Evolutionary conservation across 2,888 invertebrate species (phyloP), one percentile per base, ranked within the genome.

Genomic region (Dynastes tityus): DNA sequence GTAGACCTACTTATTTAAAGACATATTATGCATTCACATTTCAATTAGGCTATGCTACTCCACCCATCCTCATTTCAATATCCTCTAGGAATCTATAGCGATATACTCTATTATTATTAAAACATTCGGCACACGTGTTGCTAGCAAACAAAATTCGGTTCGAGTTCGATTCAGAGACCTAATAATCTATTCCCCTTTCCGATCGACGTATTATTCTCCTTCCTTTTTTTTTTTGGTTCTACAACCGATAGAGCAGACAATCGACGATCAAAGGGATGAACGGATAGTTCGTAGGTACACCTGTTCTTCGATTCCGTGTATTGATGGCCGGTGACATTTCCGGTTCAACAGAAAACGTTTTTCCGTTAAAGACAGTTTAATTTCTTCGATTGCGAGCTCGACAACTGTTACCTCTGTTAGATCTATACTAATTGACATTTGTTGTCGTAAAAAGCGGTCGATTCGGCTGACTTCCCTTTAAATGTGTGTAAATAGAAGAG

Each of bases 241-340:
- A 58, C 68, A 67, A 76, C 77, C 79, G 79, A 80, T 79, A 80
- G 74, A 73, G 79, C 78, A 55, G 76, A 55, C 76, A 58, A 65
- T 76, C 76, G 76, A 22, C 76, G 76, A 64, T 76, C 76, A 53
- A 37, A 51, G 40, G 22, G 63, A n/a, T 61, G 73, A 16, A 51
- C 29, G 73, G 13, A 37, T 61, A 67, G 40, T 65, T 74, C 63
- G 73, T 78, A 71, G 70, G 65, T 77, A 77, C 82, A 82, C 82
- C 82, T 82, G 82, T 82, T 67, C 67, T 45, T 82, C 82, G 78
- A 82, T 82, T 58, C 27, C 74, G 70, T 63, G 78, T 82, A 82
- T 82, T 82, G 82, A 82, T 82, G 81, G 68, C 77, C 78, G 78
- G 80, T 81, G 82, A 82, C 82, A 76, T 82, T 82, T 82, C 82